phyloP scores from a whole-genome alignment of 2,888 invertebrate genomes.

The Diaprepes abbreviatus region DNA sequence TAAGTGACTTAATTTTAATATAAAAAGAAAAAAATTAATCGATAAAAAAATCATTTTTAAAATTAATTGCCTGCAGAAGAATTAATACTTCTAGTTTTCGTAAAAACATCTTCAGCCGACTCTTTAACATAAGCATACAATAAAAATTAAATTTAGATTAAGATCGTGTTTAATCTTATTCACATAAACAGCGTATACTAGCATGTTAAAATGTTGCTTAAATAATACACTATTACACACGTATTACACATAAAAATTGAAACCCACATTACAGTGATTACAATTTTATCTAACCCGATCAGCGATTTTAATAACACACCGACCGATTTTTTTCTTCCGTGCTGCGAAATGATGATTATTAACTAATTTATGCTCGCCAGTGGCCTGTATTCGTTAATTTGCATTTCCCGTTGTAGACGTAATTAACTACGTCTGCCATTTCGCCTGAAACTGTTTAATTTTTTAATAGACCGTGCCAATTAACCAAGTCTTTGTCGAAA shows the following conservation, averaged over 20 bases:
- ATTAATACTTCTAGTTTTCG: neutral
- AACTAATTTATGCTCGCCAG: constrained; percentile 10
- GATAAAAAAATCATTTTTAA: neutral
- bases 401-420: constrained; percentile 9
- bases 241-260: constrained; percentile 1
- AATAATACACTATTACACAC: neutral
- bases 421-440: constrained; percentile 1
- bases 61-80: neutral
- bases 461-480: constrained; percentile 11
- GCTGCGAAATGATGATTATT: constrained; percentile 6
- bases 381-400: constrained; percentile 9
- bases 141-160: neutral
- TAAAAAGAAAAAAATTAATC: no score
- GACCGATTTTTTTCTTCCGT: constrained; percentile 15
- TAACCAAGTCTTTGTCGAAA: neutral
- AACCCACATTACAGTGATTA: neutral
- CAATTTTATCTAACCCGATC: constrained; percentile 7
- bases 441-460: neutral
- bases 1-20: no score
- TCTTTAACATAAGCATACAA: neutral
- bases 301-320: constrained; percentile 6
- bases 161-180: neutral
- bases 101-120: neutral
- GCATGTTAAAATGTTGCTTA: neutral
- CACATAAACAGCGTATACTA: neutral